Evolutionary conservation across 2,888 invertebrate genomes (phyloP).

Genomic region (Synanthedon vespiformis): DNA sequence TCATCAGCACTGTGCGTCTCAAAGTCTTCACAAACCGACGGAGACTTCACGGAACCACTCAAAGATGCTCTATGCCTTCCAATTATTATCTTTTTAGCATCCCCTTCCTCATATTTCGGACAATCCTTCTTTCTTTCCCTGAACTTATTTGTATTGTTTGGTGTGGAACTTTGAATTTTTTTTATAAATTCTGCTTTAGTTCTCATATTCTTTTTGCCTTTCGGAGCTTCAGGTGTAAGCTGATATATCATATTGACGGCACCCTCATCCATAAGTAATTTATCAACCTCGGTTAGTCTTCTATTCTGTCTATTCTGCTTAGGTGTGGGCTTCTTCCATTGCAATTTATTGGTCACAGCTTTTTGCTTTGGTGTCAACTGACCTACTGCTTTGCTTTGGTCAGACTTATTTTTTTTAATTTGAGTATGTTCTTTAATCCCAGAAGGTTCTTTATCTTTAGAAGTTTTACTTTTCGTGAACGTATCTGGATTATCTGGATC

Average conservation of each 20-base stretch:
- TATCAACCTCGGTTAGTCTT: conserved; percentile 79
- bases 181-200: conserved; percentile 74
- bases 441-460: conserved; percentile 34
- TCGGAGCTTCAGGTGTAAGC: conserved; percentile 72
- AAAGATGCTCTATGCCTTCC: conserved; percentile 48
- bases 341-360: conserved; percentile 43
- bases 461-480: conserved; percentile 49
- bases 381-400: conserved; percentile 10
- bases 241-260: conserved; percentile 88
- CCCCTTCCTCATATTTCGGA: conserved; percentile 38
- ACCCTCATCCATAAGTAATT: conserved; percentile 85
- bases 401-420: conserved; percentile 29
- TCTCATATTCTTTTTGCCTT: conserved; percentile 60
- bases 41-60: conserved; percentile 58
- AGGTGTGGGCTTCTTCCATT: conserved; percentile 61
- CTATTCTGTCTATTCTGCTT: conserved; percentile 64
- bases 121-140: conserved; percentile 63
- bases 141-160: conserved; percentile 46
- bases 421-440: conserved; percentile 25
- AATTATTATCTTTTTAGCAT: conserved; percentile 40
- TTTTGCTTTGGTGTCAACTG: conserved; percentile 28
- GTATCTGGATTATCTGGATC: conserved; percentile 75
- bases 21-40: conserved; percentile 73
- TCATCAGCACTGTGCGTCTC: conserved; percentile 76
- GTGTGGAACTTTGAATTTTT: conserved; percentile 67